Evolutionary conservation across 2,113 vertebrate genomes (phyloP), one percentile per base, ranked within the genome.

Genomic region (Otocyon megalotis): DNA sequence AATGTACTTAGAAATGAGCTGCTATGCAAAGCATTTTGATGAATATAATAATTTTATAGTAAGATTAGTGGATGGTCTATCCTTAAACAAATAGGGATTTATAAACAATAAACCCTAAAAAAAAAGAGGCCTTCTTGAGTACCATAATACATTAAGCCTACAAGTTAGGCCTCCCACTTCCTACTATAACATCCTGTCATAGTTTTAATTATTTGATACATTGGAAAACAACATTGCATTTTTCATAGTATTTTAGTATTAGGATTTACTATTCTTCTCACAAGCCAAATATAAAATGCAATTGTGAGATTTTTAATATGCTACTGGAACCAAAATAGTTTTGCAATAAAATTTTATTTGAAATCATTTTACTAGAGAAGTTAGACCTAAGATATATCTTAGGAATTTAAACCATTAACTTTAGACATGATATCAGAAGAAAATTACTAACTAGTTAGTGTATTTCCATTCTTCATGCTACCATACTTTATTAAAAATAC

Each of bases 401-500:
- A 37, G 30, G 76, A 17, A 90, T 77, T 62, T 62, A 87, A 96
- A 87, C 3, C 35, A 60, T 62, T 60, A 53, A 80, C 87, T 97
- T 96, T 58, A 89, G 62, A 81, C 48, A 74, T 54, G 74, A 80
- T 3, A 85, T 32, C 16, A 9, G 85, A 65, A 77, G 26, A 91
- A 96, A 97, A 87, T 97, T 77, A 94, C 30, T 93, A 58, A 90
- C 65, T 93, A 82, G 22, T 58, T 69, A 89, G 8, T 58, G 11
- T 71, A 50, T 89, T 96, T 94, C 35, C 15, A 76, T 63, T 37
- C 43, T 58, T 76, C 35, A 72, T 19, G 8, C 26, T 87, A 54
- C 53, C 43, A 81, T 77, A 14, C 58, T 88, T 94, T 84, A 89
- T 85, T 93, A 90, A 67, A 96, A 96, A 87, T 93, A 92, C 7